Base-by-base conservation (phyloP, 2,113 vertebrate genomes). In the Synchiropus splendidus region DNA sequence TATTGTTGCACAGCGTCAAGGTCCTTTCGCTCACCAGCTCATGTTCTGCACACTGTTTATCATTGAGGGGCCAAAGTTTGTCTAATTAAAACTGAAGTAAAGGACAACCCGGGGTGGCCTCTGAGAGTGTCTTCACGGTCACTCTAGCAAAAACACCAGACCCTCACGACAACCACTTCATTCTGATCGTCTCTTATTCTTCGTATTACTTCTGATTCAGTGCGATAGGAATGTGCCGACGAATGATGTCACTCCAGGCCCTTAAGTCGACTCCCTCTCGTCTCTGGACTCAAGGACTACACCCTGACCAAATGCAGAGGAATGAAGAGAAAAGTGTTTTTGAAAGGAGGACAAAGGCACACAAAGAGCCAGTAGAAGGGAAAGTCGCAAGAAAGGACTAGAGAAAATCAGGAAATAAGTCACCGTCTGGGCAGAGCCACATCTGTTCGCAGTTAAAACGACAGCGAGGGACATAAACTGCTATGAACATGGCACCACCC, bases 371-470 rank as follows among this genome's bases (percentile, higher is more conserved):
- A 36, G n/a, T n/a, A n/a, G n/a, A n/a, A 31, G 14, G n/a, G 10
- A 48, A 16, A 27, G 5, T 27, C 4, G 21, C 4, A 27, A 41
- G 15, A 14, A 16, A 39, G 32, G 16, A 21, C 39, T 18, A 39
- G 42, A 72, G 61, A 58, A 70, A 69, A 46, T 54, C 65, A 65
- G 63, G 74, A 67, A 76, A 67, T 61, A 60, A 65, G 73, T 69
- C 69, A 64, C 9, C 2, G 35, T 43, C 61, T 68, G 58, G 48
- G 69, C 60, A 37, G 67, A 56, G 49, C 42, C 58, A 74, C 79
- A 80, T 82, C 77, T 80, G 77, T 42, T 66, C 32, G 58, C 63
- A 74, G 62, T 82, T 78, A 77, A 71, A 75, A 60, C 16, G 58
- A 64, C 74, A 75, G 61, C 45, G 11, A 48, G 46, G 59, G 56